Conservation (phyloP, 1,140 invertebrate species). For the Trissolcus basalis region DNA sequence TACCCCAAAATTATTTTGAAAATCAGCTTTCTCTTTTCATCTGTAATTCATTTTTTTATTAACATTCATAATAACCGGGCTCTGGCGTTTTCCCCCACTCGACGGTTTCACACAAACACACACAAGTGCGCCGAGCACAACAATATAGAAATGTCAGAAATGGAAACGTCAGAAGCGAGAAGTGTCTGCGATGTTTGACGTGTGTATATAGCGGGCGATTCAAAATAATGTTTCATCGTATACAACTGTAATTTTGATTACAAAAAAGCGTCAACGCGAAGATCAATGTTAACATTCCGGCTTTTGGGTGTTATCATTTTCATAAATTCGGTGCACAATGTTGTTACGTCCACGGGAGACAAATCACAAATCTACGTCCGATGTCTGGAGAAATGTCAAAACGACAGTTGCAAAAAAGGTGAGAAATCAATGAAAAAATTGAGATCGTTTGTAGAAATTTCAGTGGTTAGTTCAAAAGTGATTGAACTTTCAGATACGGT, state of each 20-base stretch:
- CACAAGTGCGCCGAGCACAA: too few species aligned
- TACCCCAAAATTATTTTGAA: background rate
- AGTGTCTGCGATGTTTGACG: background rate
- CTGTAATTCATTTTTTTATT: too few species aligned
- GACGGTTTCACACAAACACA: too few species aligned
- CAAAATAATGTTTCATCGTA: conserved; percentile 21
- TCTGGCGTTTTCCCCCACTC: too few species aligned
- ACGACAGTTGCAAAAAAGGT: conserved; percentile 70
- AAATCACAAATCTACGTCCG: conserved; percentile 67
- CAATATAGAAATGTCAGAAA: too few species aligned
- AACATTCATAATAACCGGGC: too few species aligned
- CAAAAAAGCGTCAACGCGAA: background rate
- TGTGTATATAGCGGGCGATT: conserved; percentile 23
- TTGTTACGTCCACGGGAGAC: conserved; percentile 67
- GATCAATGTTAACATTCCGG: conserved; percentile 16
- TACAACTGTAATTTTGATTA: background rate
- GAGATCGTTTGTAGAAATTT: background rate
- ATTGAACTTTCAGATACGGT: too few species aligned
- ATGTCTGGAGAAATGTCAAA: conserved; percentile 71
- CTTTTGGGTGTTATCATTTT: conserved; percentile 8
- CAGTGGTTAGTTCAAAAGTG: too few species aligned
- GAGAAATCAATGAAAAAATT: conserved; percentile 14
- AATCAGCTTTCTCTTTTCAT: too few species aligned
- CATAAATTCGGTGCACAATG: conserved; percentile 12
- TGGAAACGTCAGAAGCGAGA: too few species aligned